phyloP scores from a whole-genome alignment of 2,888 invertebrate genomes.

The Pristionchus mayeri region DNA sequence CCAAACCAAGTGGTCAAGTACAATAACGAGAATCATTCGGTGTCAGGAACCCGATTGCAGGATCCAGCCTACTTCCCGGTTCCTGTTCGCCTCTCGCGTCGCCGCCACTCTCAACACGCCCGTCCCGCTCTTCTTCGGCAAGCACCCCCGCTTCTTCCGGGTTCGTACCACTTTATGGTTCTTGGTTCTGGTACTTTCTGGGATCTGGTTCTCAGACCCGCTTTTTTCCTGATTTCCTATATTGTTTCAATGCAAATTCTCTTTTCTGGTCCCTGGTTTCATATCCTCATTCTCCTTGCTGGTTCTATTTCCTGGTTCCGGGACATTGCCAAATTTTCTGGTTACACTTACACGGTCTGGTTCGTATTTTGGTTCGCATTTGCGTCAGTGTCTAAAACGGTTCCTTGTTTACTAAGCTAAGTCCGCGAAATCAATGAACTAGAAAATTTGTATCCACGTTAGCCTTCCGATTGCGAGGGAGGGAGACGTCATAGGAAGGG shows the following conservation, averaged over 20 bases:
- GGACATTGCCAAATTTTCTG: no score
- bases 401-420: no score
- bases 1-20: no score
- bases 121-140: slow-evolving; percentile 63
- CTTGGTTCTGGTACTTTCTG: background rate
- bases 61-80: slow-evolving; percentile 13
- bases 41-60: background rate
- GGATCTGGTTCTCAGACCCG: no score
- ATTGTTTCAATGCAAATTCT: background rate
- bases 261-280: background rate
- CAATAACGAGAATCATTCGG: no score
- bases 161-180: slow-evolving; percentile 48
- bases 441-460: background rate
- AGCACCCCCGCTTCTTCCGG: slow-evolving; percentile 69
- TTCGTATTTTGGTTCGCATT: no score
- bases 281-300: background rate
- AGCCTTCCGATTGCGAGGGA: background rate
- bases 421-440: no score
- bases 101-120: slow-evolving; percentile 56
- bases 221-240: no score
- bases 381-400: no score
- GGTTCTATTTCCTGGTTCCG: background rate
- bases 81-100: slow-evolving; percentile 55
- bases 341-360: no score
- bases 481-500: background rate